Base-by-base conservation (phyloP, 1,140 invertebrate species). In the Drosophila elegans region DNA sequence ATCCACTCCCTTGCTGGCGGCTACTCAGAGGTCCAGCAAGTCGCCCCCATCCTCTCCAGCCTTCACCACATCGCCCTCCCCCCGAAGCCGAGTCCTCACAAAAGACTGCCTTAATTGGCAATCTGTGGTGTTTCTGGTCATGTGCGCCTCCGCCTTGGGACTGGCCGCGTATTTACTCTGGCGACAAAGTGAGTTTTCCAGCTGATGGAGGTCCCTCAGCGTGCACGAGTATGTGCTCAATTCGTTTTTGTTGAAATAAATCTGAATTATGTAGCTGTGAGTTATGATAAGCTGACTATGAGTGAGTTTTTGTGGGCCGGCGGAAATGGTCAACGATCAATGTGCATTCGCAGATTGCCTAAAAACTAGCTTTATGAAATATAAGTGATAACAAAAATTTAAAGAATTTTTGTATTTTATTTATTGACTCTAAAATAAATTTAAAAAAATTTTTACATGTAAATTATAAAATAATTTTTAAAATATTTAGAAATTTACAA, bases 71-170 rank as follows among this genome's bases (percentile, higher is more conserved):
- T 12, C 45, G 45, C 21, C 57, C 2, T 29, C 67, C 12, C 3
- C 44, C 16, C 56, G 55, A 16, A 34, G 25, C 12, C 10, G 25
- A 9, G 48, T 29, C 25, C 51, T 67, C 38, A 62, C 63, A 64
- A 77, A 78, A 53, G 83, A 85, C 48, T 88, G 86, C 42, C 34
- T 86, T 36, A 85, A 86, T 76, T 89, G 78, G 71, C 74, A 74
- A 9, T 80, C 61, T 5, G 78, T 90, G 44, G 57, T 55, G 11
- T 45, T 85, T 16, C 57, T 90, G 13, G n/a, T 61, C 25, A 75
- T 90, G 78, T 74, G 83, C 16, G 64, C 63, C 7, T 16, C 36
- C 38, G 76, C 52, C 27, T 13, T 89, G 42, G 59, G 38, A 42
- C 16, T 89, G 66, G 69, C 85, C 52, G 49, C 12, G 4, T 89